Evolutionary conservation across 1,140 invertebrate species (phyloP), one percentile per base, ranked within the genome.

Genomic region (Lanistes nyassanus): DNA sequence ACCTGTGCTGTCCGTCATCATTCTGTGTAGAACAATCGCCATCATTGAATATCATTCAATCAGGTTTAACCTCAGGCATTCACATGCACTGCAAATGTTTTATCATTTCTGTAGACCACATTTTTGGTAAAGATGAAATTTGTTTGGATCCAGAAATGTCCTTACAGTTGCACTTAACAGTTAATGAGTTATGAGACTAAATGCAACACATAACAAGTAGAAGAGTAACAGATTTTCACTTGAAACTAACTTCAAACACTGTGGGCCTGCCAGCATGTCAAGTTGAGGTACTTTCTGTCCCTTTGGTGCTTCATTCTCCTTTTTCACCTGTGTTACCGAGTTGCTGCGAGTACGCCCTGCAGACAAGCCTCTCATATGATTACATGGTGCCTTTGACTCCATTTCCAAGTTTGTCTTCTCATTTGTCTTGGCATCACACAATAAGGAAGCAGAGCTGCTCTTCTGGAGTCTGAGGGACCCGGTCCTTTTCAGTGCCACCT

Each of bases 171-270:
- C n/a, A n/a, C n/a, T n/a, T n/a, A n/a, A n/a, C n/a, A n/a, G n/a
- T n/a, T n/a, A n/a, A n/a, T n/a, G n/a, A n/a, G n/a, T n/a, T n/a
- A n/a, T n/a, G n/a, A n/a, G n/a, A n/a, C n/a, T n/a, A n/a, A n/a
- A n/a, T n/a, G n/a, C n/a, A n/a, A n/a, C n/a, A n/a, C n/a, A n/a
- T n/a, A n/a, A n/a, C n/a, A n/a, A n/a, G n/a, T n/a, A n/a, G n/a
- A n/a, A n/a, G n/a, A n/a, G n/a, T n/a, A n/a, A n/a, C n/a, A n/a
- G n/a, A n/a, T n/a, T n/a, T n/a, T n/a, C n/a, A n/a, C n/a, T n/a
- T 53, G 26, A 51, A 39, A 42, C 70, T 39, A n/a, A 72, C 70
- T 72, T 72, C 55, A 72, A 42, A 42, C 39, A 36, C 56, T 56
- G 56, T 60, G 70, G 56, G 11, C 56, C 56, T 60, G 56, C 11